Evolutionary conservation across 2,888 invertebrate species (phyloP).

Genomic region (Prosopocoilus inquinatus): DNA sequence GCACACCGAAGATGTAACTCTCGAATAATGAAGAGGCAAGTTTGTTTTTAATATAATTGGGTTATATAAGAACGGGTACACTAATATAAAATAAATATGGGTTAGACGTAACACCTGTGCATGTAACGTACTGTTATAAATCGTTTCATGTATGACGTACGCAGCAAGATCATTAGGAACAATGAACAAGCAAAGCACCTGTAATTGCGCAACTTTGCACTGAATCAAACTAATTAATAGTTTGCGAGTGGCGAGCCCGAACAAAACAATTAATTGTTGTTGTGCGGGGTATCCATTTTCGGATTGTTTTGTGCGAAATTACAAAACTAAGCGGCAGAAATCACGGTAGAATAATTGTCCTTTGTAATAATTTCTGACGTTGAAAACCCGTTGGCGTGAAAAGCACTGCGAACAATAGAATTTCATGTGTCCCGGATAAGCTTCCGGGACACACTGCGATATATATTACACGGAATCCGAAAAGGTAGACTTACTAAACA

Average conservation of each 20-base stretch:
- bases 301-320: slow-evolving; percentile 28
- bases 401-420: slow-evolving; percentile 44
- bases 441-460: slow-evolving; percentile 15
- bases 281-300: slow-evolving; percentile 8
- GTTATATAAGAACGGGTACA: too few species aligned
- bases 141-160: too few species aligned
- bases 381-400: slow-evolving; percentile 44
- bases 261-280: slow-evolving; percentile 16
- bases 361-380: slow-evolving; percentile 40
- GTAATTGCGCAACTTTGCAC: not conserved
- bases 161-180: not conserved
- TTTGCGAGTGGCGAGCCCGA: slow-evolving; percentile 2
- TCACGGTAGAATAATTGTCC: slow-evolving; percentile 42
- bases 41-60: too few species aligned
- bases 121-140: too few species aligned
- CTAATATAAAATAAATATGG: too few species aligned
- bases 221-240: slow-evolving; percentile 14
- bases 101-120: too few species aligned
- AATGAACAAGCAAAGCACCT: not conserved
- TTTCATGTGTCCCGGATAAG: slow-evolving; percentile 36
- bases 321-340: slow-evolving; percentile 40
- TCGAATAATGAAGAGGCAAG: too few species aligned
- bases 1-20: too few species aligned
- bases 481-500: too few species aligned
- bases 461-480: not conserved